phyloP scores from a whole-genome alignment of 2,113 vertebrate species.

The Corythoichthys intestinalis region DNA sequence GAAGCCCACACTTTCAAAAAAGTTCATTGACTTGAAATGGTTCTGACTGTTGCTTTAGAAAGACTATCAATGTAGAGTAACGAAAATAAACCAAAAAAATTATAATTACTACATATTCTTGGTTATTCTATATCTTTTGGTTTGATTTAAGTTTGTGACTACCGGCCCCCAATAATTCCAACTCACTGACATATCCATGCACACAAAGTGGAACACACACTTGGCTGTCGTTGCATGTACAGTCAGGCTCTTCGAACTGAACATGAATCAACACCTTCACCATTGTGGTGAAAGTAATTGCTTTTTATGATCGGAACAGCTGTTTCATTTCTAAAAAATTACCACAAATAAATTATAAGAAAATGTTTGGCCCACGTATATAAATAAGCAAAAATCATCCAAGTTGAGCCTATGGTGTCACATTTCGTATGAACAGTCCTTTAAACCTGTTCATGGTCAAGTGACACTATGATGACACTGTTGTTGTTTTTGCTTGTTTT shows the following conservation, averaged over 20 bases:
- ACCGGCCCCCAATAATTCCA: slow-evolving; percentile 49
- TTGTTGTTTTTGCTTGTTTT: not conserved
- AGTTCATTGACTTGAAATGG: slow-evolving; percentile 14
- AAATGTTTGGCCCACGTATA: slow-evolving; percentile 38
- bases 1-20: slow-evolving; percentile 36
- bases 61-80: slow-evolving; percentile 23
- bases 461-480: not conserved
- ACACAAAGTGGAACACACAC: slow-evolving; percentile 32
- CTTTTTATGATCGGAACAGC: slow-evolving; percentile 33
- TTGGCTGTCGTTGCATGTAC: slow-evolving; percentile 11
- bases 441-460: slow-evolving; percentile 3
- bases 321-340: slow-evolving; percentile 63
- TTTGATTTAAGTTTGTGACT: slow-evolving; percentile 65
- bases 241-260: slow-evolving; percentile 29
- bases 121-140: slow-evolving; percentile 52
- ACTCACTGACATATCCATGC: slow-evolving; percentile 26
- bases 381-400: slow-evolving; percentile 40
- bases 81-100: slow-evolving; percentile 42
- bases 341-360: slow-evolving; percentile 52
- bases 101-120: slow-evolving; percentile 47
- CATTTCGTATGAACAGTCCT: slow-evolving; percentile 18
- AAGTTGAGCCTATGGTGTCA: slow-evolving; percentile 36
- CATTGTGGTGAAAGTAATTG: slow-evolving; percentile 59
- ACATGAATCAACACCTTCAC: slow-evolving; percentile 51
- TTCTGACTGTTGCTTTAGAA: slow-evolving; percentile 41